Conservation (phyloP, 2,113 vertebrate species). For the Periophthalmus modestus region DNA sequence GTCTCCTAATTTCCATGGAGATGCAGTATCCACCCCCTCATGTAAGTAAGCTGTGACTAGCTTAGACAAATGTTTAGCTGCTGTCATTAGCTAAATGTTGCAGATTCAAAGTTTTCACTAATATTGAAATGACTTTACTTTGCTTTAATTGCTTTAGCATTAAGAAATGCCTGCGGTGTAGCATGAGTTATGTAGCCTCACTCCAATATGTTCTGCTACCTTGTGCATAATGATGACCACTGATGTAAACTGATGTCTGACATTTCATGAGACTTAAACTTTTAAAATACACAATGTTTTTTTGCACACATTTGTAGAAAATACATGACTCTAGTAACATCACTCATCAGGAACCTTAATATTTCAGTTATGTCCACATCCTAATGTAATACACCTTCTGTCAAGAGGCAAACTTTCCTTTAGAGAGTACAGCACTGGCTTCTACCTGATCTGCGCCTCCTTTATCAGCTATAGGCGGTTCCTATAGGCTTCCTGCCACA, state of each 20-base stretch:
- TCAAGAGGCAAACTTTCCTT: conserved; percentile 10
- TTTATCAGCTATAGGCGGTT: conserved; percentile 43
- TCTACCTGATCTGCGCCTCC: conserved; percentile 30
- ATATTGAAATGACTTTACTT: background rate
- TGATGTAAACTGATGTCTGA: no score
- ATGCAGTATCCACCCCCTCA: conserved; percentile 6
- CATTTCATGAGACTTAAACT: background rate
- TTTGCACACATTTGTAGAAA: no score
- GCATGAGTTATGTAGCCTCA: background rate
- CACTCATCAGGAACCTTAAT: no score
- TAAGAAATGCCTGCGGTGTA: background rate
- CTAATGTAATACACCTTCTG: background rate
- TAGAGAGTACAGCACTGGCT: background rate
- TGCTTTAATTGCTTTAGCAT: background rate
- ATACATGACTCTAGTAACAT: no score
- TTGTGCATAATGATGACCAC: no score
- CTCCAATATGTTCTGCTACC: no score
- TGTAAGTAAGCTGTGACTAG: background rate
- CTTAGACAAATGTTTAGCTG: conserved; percentile 16
- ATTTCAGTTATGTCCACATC: background rate
- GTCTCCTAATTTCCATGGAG: conserved; percentile 34
- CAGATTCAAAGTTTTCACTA: conserved; percentile 1
- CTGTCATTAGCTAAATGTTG: background rate
- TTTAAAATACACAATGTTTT: background rate
- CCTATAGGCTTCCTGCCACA: conserved; percentile 35